phyloP scores from a whole-genome alignment of 2,113 vertebrate species.

The Coregonus clupeaformis region DNA sequence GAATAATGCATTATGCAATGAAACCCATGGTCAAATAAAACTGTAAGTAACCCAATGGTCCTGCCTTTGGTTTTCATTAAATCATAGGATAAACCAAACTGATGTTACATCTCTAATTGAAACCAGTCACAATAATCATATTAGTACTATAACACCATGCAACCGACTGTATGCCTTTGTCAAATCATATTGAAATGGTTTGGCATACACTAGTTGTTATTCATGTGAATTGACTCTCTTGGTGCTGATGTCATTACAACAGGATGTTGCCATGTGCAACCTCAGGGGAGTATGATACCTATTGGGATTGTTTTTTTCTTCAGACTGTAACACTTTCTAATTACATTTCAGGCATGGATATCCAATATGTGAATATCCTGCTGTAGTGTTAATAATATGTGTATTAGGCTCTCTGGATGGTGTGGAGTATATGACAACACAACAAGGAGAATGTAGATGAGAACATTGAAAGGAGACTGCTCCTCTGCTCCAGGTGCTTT shows the following conservation, averaged over 20 bases:
- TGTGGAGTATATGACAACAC: too few relatives aligned
- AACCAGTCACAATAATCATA: background rate
- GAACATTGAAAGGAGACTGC: too few relatives aligned
- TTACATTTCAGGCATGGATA: background rate
- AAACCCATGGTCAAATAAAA: background rate
- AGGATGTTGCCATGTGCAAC: background rate
- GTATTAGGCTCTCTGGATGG: too few relatives aligned
- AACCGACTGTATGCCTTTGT: background rate
- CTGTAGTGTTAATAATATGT: background rate
- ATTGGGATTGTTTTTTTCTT: background rate
- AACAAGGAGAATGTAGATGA: too few relatives aligned
- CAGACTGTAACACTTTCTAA: background rate
- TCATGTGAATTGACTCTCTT: slow-evolving; percentile 1
- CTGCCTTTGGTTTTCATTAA: slow-evolving; percentile 1
- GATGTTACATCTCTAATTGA: background rate
- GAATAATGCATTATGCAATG: slow-evolving; percentile 3
- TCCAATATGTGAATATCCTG: background rate
- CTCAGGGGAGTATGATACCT: background rate
- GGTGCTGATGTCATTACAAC: background rate
- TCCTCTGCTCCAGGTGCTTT: too few relatives aligned
- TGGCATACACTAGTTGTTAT: too few relatives aligned
- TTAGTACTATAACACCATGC: background rate
- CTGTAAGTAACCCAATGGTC: background rate
- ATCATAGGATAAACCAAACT: background rate
- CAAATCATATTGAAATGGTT: background rate